Evolutionary conservation across 1,140 invertebrate genomes (phyloP), one percentile per base, ranked within the genome.

Genomic region (Pseudomyrmex cubaensis): DNA sequence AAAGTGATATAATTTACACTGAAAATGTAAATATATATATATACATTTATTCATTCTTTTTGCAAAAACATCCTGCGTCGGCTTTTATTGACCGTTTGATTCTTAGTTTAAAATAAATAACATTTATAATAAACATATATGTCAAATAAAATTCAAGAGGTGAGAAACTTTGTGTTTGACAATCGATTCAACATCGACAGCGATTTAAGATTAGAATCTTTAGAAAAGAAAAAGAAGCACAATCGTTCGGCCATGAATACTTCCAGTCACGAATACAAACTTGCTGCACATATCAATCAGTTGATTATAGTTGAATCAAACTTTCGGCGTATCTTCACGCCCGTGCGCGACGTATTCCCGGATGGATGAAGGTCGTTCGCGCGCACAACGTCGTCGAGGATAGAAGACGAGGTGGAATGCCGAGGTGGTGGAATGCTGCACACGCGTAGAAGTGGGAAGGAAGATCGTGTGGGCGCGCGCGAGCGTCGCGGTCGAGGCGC

Each of bases 331-430:
- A 54, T 62, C 50, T 13, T 8, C 82, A 64, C 54, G 25, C 35
- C 63, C 17, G 22, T 52, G 13, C 61, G 70, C 80, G 56, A 77
- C 22, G 67, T 48, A 13, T 46, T 22, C 22, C 15, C 44, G 13
- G 48, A 74, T 44, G 54, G 54, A 72, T 57, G 85, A 87, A 86
- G 69, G 77, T 75, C 85, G 84, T 57, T 69, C 22, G 50, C 22
- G 59, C 44, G 44, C 50, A 48, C 35, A 35, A 70, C 76, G 72
- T 75, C 52, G 57, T 22, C 75, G 77, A 69, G 78, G 64, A 87
- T n/a, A 82, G 78, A 83, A 52, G 52, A 86, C 73, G 76, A 73
- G 86, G 80, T 80, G 85, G 89, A 90, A 90, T 88, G 87, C 46
- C 80, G 70, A 56, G 46, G 12, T 61, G 78, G 59, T 85, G 74